Conservation (phyloP, 2,113 vertebrate species). For the Campylorhamphus procurvoides region DNA sequence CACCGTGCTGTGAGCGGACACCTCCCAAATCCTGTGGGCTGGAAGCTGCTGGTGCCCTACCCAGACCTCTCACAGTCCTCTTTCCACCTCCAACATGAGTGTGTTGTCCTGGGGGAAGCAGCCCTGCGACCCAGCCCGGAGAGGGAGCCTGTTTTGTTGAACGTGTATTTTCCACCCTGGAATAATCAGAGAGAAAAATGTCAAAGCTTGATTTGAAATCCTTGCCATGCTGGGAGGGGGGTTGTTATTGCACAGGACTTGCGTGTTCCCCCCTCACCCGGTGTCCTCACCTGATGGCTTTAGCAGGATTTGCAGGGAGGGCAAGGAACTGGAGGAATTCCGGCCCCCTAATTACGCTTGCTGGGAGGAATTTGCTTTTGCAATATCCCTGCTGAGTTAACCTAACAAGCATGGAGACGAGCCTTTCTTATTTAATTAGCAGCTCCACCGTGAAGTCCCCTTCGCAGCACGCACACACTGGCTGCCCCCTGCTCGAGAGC, state of each 20-base stretch:
- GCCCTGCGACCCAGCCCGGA: neutral
- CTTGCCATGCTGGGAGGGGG: neutral
- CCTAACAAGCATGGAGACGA: constrained; percentile 44
- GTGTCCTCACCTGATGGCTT: constrained; percentile 61
- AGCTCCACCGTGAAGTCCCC: neutral
- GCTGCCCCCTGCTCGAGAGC: neutral
- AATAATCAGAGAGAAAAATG: constrained; percentile 17
- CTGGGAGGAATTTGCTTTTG: constrained; percentile 57
- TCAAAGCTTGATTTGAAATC: constrained; percentile 28
- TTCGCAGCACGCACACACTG: neutral
- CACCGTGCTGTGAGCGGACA: fast-evolving
- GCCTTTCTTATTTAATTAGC: constrained; percentile 41
- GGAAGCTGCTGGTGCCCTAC: neutral
- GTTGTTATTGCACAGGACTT: constrained; percentile 15
- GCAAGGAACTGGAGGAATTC: constrained; percentile 75
- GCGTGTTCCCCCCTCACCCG: neutral
- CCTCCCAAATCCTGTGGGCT: neutral
- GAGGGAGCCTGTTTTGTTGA: neutral
- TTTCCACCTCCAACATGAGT: neutral
- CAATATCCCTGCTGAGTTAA: constrained; percentile 54
- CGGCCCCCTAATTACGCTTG: constrained; percentile 55
- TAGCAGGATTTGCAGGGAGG: constrained; percentile 32
- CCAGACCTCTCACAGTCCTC: neutral
- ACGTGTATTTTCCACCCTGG: neutral
- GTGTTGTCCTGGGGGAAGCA: neutral